Base-by-base conservation (phyloP, 2,797 vertebrate genomes). In the Trachops cirrhosus region DNA sequence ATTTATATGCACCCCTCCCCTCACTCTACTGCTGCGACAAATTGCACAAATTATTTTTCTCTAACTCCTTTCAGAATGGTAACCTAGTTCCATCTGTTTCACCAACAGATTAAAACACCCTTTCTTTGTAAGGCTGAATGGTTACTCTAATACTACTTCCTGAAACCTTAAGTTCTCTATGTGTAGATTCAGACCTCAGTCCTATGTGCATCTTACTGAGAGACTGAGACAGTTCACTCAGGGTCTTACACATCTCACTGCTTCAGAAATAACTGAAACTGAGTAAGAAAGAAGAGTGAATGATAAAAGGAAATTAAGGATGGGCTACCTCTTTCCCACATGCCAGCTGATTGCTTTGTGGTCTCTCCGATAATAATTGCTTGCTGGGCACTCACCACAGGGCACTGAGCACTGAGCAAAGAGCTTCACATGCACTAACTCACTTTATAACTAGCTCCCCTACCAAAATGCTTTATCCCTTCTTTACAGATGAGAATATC, bases 71-170 rank as follows among this genome's bases (percentile, higher is more conserved):
- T 84, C 70, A 85, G 82, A 86, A 92, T 2, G 70, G 88, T 71
- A 90, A 95, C 46, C 75, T 39, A 22, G 34, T 78, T 94, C 64
- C 82, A 57, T 39, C 50, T 75, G 52, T 57, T 97, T 95, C 32
- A 89, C 41, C 15, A 77, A 39, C 57, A 92, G 52, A 82, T 78
- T 77, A 90, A 94, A 95, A 74, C 67, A 70, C 52, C 77, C 78
- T 74, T 77, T 67, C 59, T 37, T 67, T 24, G 16, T 37, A 77
- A 89, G 78, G 84, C 52, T 84, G 57, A 54, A 32, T 24, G 48
- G 44, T 50, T 57, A n/a, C 59, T 54, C 19, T 46, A 14, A 62
- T 18, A 11, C 52, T 68, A 54, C 18, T 78, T 67, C 46, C 59
- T 21, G 57, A 92, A 92, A 93, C 29, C 62, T 7, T 4, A 89